Evolutionary conservation across 2,113 vertebrate genomes (phyloP).

Genomic region (Ictalurus punctatus): DNA sequence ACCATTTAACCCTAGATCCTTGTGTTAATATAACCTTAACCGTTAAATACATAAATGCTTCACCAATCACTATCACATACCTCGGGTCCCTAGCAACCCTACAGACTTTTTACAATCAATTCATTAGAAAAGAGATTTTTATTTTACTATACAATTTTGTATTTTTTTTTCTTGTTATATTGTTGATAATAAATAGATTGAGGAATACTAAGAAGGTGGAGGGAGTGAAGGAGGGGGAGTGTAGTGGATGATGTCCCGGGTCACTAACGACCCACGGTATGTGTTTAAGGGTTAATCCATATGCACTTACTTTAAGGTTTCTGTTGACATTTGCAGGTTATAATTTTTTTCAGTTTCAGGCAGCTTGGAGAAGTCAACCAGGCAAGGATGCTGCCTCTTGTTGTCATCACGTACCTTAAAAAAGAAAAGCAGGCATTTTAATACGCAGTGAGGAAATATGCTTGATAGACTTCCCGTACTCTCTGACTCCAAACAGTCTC

Average conservation of each 20-base stretch:
- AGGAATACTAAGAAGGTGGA: too few relatives aligned
- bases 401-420: conserved; percentile 92
- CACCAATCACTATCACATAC: too few relatives aligned
- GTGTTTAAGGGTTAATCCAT: neutral
- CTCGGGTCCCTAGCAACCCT: too few relatives aligned
- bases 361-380: conserved; percentile 93
- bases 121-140: too few relatives aligned
- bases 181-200: too few relatives aligned
- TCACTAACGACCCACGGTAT: too few relatives aligned
- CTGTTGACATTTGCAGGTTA: conserved; percentile 97
- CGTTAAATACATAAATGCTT: too few relatives aligned
- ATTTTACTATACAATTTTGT: too few relatives aligned
- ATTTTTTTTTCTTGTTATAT: too few relatives aligned
- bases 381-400: conserved; percentile 96
- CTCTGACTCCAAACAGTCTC: neutral
- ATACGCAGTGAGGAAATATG: neutral
- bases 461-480: neutral
- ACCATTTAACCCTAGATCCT: neutral
- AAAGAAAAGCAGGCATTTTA: conserved; percentile 10
- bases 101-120: too few relatives aligned
- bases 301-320: conserved; percentile 91
- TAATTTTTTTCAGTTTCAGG: conserved; percentile 98
- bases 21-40: neutral
- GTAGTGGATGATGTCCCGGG: too few relatives aligned
- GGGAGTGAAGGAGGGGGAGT: too few relatives aligned